These are phyloP conservation scores for Epinotia demarniana DNA, from an alignment of 2,888 invertebrate genomes.

Conservation along the genomic window DNA sequence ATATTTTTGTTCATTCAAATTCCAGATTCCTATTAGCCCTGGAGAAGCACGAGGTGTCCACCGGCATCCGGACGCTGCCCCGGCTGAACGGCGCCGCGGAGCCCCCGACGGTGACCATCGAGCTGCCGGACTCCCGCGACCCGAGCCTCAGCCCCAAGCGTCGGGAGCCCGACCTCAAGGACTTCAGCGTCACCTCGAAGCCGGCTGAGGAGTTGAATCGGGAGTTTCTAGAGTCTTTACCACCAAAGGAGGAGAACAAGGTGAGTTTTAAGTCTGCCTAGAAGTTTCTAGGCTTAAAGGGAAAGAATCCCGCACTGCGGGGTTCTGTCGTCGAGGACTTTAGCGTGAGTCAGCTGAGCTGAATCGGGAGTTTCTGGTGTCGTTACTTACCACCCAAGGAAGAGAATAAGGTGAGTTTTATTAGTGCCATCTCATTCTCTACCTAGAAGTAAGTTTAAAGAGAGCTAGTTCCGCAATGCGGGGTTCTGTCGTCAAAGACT, in stretches of 20 bases:
- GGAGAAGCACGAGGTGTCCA: slow-evolving; percentile 85
- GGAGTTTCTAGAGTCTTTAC: slow-evolving; percentile 73
- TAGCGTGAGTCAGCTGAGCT: slow-evolving; percentile 58
- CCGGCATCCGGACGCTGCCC: slow-evolving; percentile 60
- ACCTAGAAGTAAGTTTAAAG: background rate
- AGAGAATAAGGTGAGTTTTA: slow-evolving; percentile 53
- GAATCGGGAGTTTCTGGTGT: slow-evolving; percentile 76
- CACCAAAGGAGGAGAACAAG: slow-evolving; percentile 65
- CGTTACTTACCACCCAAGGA: slow-evolving; percentile 64
- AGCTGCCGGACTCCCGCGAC: slow-evolving; percentile 73
- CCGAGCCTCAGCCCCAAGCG: slow-evolving; percentile 56
- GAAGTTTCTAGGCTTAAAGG: too few relatives aligned
- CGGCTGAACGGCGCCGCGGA: slow-evolving; percentile 68
- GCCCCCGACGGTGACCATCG: slow-evolving; percentile 68
- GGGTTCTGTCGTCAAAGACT: too few relatives aligned
- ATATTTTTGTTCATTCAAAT: slow-evolving; percentile 24
- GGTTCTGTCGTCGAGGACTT: too few relatives aligned
- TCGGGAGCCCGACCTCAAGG: slow-evolving; percentile 50
- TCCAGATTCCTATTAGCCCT: slow-evolving; percentile 87
- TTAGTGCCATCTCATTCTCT: background rate
- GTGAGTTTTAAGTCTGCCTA: slow-evolving; percentile 18
- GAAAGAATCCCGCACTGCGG: too few relatives aligned
- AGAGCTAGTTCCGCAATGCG: too few relatives aligned
- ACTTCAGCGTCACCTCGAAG: slow-evolving; percentile 61
- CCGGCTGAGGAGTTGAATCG: slow-evolving; percentile 75